Evolutionary conservation across 2,888 invertebrate species (phyloP), one percentile per base, ranked within the genome.

Genomic region (Chrysopilus asiliformis): DNA sequence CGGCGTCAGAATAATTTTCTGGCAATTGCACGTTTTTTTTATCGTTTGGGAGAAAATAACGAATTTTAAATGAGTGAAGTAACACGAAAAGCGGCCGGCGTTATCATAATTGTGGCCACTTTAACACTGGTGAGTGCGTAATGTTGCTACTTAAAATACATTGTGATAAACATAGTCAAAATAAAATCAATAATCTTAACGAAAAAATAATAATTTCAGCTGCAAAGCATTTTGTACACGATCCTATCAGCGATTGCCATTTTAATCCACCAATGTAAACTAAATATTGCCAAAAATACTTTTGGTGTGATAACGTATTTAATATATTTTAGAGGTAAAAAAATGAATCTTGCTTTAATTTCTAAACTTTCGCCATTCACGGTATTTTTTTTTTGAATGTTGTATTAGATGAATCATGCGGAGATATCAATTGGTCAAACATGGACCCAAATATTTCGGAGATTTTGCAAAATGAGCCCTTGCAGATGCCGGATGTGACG

Each of bases 161-260:
- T 17, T 34, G 26, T n/a, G 34, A 13, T n/a, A n/a, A n/a, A n/a
- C n/a, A n/a, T n/a, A n/a, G n/a, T n/a, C n/a, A n/a, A n/a, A n/a
- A n/a, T n/a, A n/a, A n/a, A n/a, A n/a, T n/a, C n/a, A n/a, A n/a
- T n/a, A n/a, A n/a, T n/a, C n/a, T n/a, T n/a, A n/a, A n/a, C n/a
- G n/a, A n/a, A n/a, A n/a, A n/a, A n/a, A n/a, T n/a, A n/a, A n/a
- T n/a, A n/a, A 31, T 47, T 44, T 18, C 34, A 60, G 60, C 45
- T 49, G 8, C 54, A 60, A 49, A 60, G 60, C 18, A 30, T 44
- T 24, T 27, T 43, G 4, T 59, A 57, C 39, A 37, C 57, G 29
- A 55, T 49, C n/a, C 45, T 57, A 13, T 37, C 55, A 16, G 43
- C 56, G 43, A 57, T 53, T 54, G 58, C 59, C 10, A 49, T 58